These are phyloP conservation scores for Leucania comma DNA, from an alignment of 2,888 invertebrate genomes.

Conservation along the genomic window DNA sequence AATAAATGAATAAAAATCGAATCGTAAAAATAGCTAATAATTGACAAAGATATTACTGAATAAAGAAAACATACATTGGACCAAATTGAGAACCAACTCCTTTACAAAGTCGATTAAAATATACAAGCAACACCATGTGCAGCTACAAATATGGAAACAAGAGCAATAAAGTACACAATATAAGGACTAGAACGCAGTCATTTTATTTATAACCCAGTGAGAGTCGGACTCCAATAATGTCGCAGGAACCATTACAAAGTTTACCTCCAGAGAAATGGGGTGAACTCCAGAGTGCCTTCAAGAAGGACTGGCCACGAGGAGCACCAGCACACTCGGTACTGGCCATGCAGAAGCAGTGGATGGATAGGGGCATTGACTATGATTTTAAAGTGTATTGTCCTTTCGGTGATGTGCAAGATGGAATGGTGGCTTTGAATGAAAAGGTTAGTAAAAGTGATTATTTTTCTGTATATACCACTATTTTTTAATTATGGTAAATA, in stretches of 20 bases:
- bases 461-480: too few relatives aligned
- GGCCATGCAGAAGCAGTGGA: constrained; percentile 77
- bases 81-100: neutral
- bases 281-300: constrained; percentile 68
- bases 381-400: constrained; percentile 83
- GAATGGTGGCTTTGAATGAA: constrained; percentile 77
- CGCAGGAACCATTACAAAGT: constrained; percentile 59
- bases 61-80: neutral
- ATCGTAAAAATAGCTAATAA: too few relatives aligned
- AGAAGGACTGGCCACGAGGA: constrained; percentile 74
- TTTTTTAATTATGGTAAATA: too few relatives aligned
- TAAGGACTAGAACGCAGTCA: constrained; percentile 20
- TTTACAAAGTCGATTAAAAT: neutral
- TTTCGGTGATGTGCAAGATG: constrained; percentile 78
- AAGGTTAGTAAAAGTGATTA: constrained; percentile 67
- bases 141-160: constrained; percentile 7
- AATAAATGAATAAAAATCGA: neutral
- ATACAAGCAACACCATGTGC: constrained; percentile 4
- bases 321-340: constrained; percentile 78
- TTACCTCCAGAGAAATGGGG: constrained; percentile 71
- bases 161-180: constrained; percentile 17
- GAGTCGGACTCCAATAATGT: constrained; percentile 40
- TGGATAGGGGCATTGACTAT: constrained; percentile 68
- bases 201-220: constrained; percentile 26
- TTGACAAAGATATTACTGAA: neutral